phyloP scores from a whole-genome alignment of 2,888 invertebrate species.

The Zonitis immaculata region DNA sequence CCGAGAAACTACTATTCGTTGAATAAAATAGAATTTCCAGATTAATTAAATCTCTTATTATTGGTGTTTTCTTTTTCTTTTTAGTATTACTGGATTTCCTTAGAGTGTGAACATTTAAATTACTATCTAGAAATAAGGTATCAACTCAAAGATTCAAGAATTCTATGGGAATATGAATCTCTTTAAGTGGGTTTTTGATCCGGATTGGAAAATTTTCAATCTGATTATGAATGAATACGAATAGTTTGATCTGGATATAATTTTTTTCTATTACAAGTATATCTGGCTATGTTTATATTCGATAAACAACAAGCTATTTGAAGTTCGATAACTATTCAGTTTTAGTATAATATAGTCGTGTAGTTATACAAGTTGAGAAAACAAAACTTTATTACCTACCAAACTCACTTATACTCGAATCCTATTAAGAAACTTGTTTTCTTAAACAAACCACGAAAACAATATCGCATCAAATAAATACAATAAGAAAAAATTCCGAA shows the following conservation, averaged over 20 bases:
- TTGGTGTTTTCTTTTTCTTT: no score
- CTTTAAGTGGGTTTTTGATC: no score
- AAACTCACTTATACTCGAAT: not conserved
- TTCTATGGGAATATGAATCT: no score
- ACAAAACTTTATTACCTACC: not conserved
- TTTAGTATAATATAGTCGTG: not conserved
- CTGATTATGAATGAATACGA: not conserved
- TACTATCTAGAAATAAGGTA: no score
- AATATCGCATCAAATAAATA: not conserved
- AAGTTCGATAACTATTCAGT: not conserved
- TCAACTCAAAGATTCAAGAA: no score
- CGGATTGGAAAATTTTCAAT: not conserved
- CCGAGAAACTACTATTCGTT: no score
- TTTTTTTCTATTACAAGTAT: not conserved
- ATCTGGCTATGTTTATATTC: not conserved
- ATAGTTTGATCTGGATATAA: not conserved
- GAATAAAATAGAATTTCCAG: no score
- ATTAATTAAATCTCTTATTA: no score
- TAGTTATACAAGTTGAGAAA: not conserved
- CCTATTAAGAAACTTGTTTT: not conserved
- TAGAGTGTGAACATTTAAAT: no score
- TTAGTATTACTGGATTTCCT: no score
- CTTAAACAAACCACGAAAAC: not conserved
- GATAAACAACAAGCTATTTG: not conserved
- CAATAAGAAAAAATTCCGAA: not conserved